Conservation (phyloP, 2,797 vertebrate species). For the Lepilemur ruficaudatus region DNA sequence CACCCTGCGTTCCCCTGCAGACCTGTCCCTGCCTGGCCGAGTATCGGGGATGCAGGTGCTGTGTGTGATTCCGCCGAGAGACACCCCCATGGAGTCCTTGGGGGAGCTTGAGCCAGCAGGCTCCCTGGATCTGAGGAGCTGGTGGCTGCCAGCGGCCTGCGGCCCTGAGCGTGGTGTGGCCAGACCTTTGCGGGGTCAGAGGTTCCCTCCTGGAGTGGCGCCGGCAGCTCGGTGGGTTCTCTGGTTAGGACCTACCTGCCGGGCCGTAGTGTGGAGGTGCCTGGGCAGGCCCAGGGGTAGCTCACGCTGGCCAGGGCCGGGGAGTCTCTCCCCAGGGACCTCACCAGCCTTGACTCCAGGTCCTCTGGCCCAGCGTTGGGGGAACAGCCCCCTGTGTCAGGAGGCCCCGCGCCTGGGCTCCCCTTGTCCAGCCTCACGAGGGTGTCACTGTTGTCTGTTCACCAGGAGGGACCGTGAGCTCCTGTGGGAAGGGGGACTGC, state of each 20-base stretch:
- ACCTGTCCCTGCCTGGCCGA: not conserved
- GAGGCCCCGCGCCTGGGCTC: accelerated
- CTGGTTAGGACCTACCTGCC: no score
- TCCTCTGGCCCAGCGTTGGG: accelerated
- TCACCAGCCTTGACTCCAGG: not conserved
- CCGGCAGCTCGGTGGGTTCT: accelerated
- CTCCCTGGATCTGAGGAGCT: not conserved
- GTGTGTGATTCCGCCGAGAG: not conserved
- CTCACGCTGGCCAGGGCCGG: not conserved
- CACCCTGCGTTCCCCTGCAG: no score
- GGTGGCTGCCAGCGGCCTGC: accelerated
- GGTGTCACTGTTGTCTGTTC: accelerated
- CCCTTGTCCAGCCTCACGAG: not conserved
- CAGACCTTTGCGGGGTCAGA: accelerated
- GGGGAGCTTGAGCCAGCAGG: accelerated
- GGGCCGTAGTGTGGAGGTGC: accelerated
- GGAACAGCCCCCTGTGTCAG: accelerated
- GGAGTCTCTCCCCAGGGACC: not conserved
- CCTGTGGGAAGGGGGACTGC: not conserved
- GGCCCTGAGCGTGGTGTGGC: accelerated
- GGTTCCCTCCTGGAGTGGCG: accelerated
- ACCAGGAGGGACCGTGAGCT: not conserved
- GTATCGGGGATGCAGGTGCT: not conserved
- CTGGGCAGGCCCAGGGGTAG: not conserved
- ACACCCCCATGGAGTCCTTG: no score